phyloP scores from a whole-genome alignment of 2,888 invertebrate species.

The Diploptera punctata region DNA sequence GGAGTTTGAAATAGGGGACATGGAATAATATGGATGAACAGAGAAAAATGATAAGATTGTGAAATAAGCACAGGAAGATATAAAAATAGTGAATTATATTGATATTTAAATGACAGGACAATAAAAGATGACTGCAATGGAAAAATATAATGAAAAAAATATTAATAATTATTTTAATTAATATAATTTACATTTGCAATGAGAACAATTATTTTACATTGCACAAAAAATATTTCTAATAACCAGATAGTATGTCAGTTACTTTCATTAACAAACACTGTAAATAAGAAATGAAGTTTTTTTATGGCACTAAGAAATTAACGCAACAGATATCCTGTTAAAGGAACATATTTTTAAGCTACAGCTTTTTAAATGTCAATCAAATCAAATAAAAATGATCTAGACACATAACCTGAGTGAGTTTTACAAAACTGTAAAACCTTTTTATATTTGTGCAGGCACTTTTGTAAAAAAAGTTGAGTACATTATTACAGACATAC shows the following conservation, averaged over 20 bases:
- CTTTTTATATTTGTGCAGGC: not conserved
- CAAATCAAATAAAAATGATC: not conserved
- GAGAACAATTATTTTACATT: not conserved
- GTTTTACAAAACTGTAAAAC: constrained; percentile 9
- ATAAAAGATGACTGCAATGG: too few species aligned
- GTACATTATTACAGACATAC: too few species aligned
- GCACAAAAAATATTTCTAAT: constrained; percentile 2
- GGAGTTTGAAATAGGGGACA: too few species aligned
- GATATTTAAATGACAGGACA: too few species aligned
- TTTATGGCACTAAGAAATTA: constrained; percentile 28
- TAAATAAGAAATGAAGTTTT: constrained; percentile 11
- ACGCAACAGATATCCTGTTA: constrained; percentile 20
- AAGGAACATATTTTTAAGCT: constrained; percentile 4
- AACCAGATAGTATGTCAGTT: not conserved
- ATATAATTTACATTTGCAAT: constrained; percentile 15
- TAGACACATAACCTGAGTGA: constrained; percentile 15
- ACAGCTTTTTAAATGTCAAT: not conserved
- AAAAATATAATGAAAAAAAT: too few species aligned
- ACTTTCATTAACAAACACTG: not conserved
- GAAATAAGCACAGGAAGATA: too few species aligned
- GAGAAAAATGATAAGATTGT: too few species aligned
- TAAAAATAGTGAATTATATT: too few species aligned
- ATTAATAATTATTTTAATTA: not conserved
- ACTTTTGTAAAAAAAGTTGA: not conserved
- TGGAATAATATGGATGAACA: too few species aligned